Evolutionary conservation across 2,113 vertebrate genomes (phyloP), one percentile per base, ranked within the genome.

Genomic region (Psophia crepitans): DNA sequence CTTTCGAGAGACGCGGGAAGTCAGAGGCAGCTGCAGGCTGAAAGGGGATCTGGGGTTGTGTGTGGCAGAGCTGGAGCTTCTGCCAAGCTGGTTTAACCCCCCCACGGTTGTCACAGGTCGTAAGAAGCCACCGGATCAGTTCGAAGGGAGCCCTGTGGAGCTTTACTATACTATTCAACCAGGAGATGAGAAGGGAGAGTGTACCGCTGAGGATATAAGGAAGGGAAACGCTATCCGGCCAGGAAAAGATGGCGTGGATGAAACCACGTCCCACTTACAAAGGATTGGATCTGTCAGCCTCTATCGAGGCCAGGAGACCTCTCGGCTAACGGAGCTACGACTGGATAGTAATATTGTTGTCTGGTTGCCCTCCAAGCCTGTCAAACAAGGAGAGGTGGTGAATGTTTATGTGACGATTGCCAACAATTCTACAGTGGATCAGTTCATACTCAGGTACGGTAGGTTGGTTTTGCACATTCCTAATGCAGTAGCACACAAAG

Each of bases 1-100:
- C 37, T 99, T 99, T 87, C 98, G 99, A 8, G 99, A 99, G 96
- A 99, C 99, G 2, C 98, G 99, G 94, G 99, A 99, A 84, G 99
- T 99, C 32, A 97, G 98, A 9, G 99, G 98, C 75, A 98, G 98
- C 94, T 99, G 99, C 97, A 97, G 98, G 49, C 97, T 99, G 20
- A 70, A 91, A 5, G 99, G 99, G 14, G 98, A 98, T 44, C 97
- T 99, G 95, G 99, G 99, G 6, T 81, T 99, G 43, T 99, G 99
- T 12, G 98, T 99, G 86, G 99, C 99, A 0, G 98, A 99, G 97
- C 98, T 99, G 89, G 99, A 99, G 80, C 98, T 99, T 14, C 98
- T 98, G 64, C 95, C 98, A 4, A 60, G 93, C 93, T 99, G 99
- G 99, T 99, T 99, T 97, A 98, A 94, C 21, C 95, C 98, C 5